phyloP scores from a whole-genome alignment of 2,888 invertebrate genomes.

The Xanthorhoe spadicearia region DNA sequence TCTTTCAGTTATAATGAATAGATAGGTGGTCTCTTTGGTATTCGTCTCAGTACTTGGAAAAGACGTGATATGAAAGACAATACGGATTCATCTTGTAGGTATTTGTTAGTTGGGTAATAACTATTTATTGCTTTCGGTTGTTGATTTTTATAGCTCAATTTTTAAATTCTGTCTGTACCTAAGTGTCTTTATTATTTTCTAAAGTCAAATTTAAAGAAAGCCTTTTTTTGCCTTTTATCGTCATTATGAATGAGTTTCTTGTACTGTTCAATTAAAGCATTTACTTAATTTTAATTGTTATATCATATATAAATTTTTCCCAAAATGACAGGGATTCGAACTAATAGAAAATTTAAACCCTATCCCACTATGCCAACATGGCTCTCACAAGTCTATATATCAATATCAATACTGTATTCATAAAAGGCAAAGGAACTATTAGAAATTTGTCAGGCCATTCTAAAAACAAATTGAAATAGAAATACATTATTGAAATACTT shows the following conservation, averaged over 20 bases:
- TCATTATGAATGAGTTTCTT: no score
- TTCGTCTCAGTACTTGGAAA: slow-evolving; percentile 33
- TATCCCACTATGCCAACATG: no score
- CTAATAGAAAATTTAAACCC: no score
- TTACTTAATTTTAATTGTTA: no score
- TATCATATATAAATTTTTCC: no score
- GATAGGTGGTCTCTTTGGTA: slow-evolving; percentile 38
- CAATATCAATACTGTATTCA: neutral
- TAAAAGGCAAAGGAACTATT: slow-evolving; percentile 13
- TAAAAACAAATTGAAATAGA: slow-evolving; percentile 31
- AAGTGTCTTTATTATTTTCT: no score
- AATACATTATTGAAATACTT: slow-evolving; percentile 38
- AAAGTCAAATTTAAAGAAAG: no score
- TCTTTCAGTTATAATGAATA: slow-evolving; percentile 19
- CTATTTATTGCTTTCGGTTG: neutral
- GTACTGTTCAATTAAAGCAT: no score
- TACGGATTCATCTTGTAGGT: neutral
- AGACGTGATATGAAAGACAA: slow-evolving; percentile 31
- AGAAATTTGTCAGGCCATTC: slow-evolving; percentile 35
- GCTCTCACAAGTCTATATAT: no score
- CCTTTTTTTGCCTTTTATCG: no score
- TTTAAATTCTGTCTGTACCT: no score
- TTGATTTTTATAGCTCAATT: slow-evolving; percentile 5
- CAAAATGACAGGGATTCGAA: no score
- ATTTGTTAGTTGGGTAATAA: neutral